phyloP scores from a whole-genome alignment of 2,113 vertebrate species.

The Varanus salvator region DNA sequence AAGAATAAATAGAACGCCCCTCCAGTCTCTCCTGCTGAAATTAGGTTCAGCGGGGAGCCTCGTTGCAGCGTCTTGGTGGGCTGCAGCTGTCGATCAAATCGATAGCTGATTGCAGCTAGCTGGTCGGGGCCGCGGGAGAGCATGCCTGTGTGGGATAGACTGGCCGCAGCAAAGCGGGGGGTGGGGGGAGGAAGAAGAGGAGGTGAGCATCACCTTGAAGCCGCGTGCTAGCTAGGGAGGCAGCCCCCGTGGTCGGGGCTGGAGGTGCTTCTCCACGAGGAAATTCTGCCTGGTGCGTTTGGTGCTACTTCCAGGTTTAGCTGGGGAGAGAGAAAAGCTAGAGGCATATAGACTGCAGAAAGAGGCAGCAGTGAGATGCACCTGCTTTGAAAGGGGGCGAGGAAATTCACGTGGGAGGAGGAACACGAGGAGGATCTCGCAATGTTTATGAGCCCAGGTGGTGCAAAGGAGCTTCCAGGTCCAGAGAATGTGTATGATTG shows the following conservation, averaged over 20 bases:
- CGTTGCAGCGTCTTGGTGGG: constrained; percentile 70
- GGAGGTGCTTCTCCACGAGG: neutral
- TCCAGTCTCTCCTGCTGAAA: constrained; percentile 73
- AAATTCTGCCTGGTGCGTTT: too few species aligned
- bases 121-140: constrained; percentile 69
- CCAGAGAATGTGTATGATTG: too few species aligned
- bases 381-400: neutral
- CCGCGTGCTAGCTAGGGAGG: constrained; percentile 47
- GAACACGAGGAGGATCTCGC: too few species aligned
- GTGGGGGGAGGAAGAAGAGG: constrained; percentile 13
- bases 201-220: constrained; percentile 75
- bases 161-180: constrained; percentile 25
- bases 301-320: neutral
- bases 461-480: too few species aligned
- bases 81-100: constrained; percentile 74
- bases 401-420: neutral
- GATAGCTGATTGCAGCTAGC: constrained; percentile 76
- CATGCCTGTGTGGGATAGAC: constrained; percentile 67
- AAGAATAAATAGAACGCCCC: constrained; percentile 72
- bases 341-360: too few species aligned
- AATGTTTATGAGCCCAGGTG: too few species aligned
- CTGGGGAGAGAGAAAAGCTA: neutral
- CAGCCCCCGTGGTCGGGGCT: neutral
- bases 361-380: neutral
- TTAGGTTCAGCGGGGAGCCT: constrained; percentile 73